A percentile compares a stretch with the other conserved stretches of the same genome.
Conservation (phyloP, 2,113 vertebrate species). For the Galbula dea region DNA sequence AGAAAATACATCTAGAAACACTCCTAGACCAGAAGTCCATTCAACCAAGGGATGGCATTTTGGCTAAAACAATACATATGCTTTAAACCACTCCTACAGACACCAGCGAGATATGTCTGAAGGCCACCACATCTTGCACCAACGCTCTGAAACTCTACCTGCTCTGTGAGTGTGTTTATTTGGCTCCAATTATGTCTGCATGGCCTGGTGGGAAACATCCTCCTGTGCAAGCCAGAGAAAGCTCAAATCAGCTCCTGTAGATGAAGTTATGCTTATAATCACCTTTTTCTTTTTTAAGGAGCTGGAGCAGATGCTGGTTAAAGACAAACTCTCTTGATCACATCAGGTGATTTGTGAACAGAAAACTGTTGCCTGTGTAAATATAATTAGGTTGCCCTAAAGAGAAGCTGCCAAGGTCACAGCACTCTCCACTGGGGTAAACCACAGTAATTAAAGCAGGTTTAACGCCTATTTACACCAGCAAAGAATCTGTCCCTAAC, state of each 20-base stretch:
- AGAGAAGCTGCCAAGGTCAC: neutral
- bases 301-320: neutral
- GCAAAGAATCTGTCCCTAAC: neutral
- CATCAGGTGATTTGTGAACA: neutral
- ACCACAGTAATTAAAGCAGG: neutral
- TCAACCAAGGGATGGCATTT: neutral
- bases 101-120: neutral
- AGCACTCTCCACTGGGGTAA: neutral
- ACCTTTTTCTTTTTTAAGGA: neutral
- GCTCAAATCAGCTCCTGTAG: neutral
- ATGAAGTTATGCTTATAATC: neutral
- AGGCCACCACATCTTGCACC: neutral
- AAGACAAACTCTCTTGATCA: neutral
- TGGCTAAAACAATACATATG: neutral
- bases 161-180: neutral
- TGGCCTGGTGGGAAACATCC: neutral
- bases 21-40: neutral
- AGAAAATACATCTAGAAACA: neutral
- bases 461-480: neutral
- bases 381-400: neutral
- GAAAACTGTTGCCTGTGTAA: neutral
- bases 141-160: neutral
- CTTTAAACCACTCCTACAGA: neutral
- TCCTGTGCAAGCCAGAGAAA: neutral
- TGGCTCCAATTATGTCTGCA: neutral